These are phyloP conservation scores for Zeuzera pyrina DNA, from an alignment of 2,888 invertebrate genomes.

Conservation along the genomic window DNA sequence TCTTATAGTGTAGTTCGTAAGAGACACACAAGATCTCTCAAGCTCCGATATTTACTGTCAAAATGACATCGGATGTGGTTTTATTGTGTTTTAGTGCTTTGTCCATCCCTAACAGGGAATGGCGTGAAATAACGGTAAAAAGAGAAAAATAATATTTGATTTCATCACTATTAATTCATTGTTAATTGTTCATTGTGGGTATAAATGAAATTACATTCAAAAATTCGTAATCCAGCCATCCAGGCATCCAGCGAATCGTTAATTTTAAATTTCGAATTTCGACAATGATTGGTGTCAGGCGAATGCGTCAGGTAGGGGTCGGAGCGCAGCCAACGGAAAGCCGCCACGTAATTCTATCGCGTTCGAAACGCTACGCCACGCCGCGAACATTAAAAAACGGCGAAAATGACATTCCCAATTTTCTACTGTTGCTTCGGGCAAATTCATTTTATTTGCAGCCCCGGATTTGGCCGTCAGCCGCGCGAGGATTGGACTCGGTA, in stretches of 20 bases:
- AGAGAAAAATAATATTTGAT: no score
- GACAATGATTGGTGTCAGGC: slow-evolving; percentile 48
- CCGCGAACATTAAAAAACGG: slow-evolving; percentile 71
- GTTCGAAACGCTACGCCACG: slow-evolving; percentile 22
- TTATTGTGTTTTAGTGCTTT: no score
- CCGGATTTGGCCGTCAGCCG: slow-evolving; percentile 58
- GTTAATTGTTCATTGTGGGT: no score
- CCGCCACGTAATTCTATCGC: slow-evolving; percentile 14
- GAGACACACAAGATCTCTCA: no score
- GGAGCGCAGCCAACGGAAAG: slow-evolving; percentile 30
- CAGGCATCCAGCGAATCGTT: neutral
- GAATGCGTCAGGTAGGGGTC: slow-evolving; percentile 38
- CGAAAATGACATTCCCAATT: slow-evolving; percentile 75
- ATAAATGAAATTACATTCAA: neutral
- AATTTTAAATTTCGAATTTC: slow-evolving; percentile 39
- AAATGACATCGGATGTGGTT: no score
- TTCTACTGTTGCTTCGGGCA: slow-evolving; percentile 68
- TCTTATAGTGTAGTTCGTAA: no score
- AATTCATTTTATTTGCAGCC: slow-evolving; percentile 69
- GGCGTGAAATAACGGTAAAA: no score
- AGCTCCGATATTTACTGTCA: no score
- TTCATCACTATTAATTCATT: no score
- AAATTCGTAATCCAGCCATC: neutral
- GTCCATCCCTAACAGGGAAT: no score
- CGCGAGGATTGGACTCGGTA: slow-evolving; percentile 37